A percentile compares a stretch with the other conserved stretches of the same genome.
Conservation (phyloP, 2,113 vertebrate genomes). For the Procavia capensis region DNA sequence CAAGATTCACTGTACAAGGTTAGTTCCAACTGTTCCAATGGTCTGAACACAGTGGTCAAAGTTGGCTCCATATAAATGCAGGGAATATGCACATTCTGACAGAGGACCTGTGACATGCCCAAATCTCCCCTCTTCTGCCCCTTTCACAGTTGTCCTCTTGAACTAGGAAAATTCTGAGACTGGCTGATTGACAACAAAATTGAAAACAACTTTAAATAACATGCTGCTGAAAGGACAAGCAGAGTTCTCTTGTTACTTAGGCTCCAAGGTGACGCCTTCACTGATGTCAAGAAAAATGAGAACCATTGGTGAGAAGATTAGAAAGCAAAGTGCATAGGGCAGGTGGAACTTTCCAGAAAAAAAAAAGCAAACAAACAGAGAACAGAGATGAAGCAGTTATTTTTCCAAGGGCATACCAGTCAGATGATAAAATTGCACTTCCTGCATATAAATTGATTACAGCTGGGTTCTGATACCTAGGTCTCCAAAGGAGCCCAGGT, state of each 20-base stretch:
- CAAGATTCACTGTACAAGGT: neutral
- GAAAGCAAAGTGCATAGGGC: neutral
- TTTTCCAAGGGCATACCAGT: neutral
- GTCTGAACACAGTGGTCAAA: neutral
- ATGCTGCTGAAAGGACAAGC: neutral
- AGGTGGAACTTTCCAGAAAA: neutral
- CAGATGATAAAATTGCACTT: neutral
- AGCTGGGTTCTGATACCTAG: neutral
- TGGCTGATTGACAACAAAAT: neutral
- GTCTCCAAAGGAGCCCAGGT: neutral
- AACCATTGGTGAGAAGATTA: neutral
- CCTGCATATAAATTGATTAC: fast-evolving
- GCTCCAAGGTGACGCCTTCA: neutral
- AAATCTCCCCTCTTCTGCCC: too few species aligned
- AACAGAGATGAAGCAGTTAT: neutral
- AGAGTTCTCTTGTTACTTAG: neutral
- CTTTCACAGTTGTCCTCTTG: neutral
- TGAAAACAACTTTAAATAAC: neutral
- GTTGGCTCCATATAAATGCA: neutral
- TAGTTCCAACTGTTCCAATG: neutral
- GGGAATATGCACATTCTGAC: fast-evolving
- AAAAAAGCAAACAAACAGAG: too few species aligned
- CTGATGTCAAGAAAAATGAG: neutral
- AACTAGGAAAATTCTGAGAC: neutral
- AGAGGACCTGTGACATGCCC: neutral